phyloP scores from a whole-genome alignment of 2,888 invertebrate genomes.

The Heliconius erato region DNA sequence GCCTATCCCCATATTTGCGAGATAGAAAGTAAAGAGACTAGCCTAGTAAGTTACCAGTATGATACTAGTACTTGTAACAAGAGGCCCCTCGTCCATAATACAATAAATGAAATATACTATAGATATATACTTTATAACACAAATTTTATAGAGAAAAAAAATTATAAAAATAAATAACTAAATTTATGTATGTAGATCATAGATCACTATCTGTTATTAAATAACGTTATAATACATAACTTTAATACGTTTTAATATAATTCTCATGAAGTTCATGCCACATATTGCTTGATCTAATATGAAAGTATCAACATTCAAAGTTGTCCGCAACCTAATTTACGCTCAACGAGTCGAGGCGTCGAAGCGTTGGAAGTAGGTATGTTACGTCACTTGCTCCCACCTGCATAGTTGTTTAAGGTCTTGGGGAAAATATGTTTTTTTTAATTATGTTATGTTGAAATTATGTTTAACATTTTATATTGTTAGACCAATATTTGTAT shows the following conservation, averaged over 20 bases:
- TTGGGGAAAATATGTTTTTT: background rate
- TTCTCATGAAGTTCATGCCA: background rate
- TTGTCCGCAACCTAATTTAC: conserved; percentile 47
- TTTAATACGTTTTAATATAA: background rate
- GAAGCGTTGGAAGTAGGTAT: conserved; percentile 69
- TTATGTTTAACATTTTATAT: background rate
- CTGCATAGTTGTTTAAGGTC: conserved; percentile 59
- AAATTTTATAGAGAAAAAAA: too few species aligned
- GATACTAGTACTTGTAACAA: too few species aligned
- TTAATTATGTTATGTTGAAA: background rate
- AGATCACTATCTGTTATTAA: too few species aligned
- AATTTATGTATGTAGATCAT: too few species aligned
- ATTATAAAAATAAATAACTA: too few species aligned
- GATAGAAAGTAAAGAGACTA: too few species aligned
- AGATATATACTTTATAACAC: too few species aligned
- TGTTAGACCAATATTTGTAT: background rate
- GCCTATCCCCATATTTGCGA: too few species aligned
- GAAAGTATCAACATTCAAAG: conserved; percentile 42
- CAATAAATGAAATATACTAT: too few species aligned
- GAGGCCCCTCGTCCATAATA: too few species aligned
- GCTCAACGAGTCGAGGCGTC: conserved; percentile 59
- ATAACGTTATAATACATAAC: too few species aligned
- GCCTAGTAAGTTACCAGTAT: too few species aligned
- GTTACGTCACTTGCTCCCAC: conserved; percentile 65
- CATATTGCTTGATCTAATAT: conserved; percentile 22